Base-by-base conservation (phyloP, 2,797 vertebrate species). In the Arvicola amphibius region DNA sequence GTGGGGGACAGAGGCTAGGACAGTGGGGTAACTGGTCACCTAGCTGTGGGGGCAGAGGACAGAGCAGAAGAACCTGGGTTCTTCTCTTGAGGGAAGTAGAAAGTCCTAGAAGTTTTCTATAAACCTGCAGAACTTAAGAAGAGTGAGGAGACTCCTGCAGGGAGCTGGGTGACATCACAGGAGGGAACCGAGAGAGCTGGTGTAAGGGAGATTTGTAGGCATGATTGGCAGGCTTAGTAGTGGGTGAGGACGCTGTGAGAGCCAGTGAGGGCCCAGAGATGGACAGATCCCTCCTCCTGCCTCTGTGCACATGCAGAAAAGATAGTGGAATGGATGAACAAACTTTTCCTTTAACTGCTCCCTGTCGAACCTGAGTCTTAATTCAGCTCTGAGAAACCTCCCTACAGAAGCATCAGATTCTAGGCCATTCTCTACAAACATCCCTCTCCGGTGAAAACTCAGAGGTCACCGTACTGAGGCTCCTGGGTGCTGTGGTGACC, bases 401-500 rank as follows among this genome's bases (percentile, higher is more conserved):
- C 16, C 77, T 37, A 27, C 34, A n/a, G n/a, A 0, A 4, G 9
- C 1, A 1, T 17, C 34, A 16, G 23, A 8, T 19, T 71, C 40
- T 29, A 19, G 29, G 16, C 23, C 32, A 21, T 34, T 34, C 23
- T 13, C 17, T 61, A 14, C 13, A 25, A 0, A 12, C 4, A 0
- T 21, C 21, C 16, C 32, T 56, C 27, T 5, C 27, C 10, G 29
- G 17, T 59, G 37, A 61, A 11, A 43, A 59, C 69, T 61, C 81
- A 34, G 27, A 46, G 53, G 27, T 29, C 37, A 59, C 17, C 17
- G 0, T 43, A 6, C 10, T 2, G 67, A 43, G 48, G 12, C 8
- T 10, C 12, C 11, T 2, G 5, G 65, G 10, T 27, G 3, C 21
- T 2, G 1, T 5, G 5, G 13, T 43, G 43, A 9, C 9, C 71